These are phyloP conservation scores for Drosophila azteca DNA, from an alignment of 1,140 invertebrate species.

Conservation along the genomic window DNA sequence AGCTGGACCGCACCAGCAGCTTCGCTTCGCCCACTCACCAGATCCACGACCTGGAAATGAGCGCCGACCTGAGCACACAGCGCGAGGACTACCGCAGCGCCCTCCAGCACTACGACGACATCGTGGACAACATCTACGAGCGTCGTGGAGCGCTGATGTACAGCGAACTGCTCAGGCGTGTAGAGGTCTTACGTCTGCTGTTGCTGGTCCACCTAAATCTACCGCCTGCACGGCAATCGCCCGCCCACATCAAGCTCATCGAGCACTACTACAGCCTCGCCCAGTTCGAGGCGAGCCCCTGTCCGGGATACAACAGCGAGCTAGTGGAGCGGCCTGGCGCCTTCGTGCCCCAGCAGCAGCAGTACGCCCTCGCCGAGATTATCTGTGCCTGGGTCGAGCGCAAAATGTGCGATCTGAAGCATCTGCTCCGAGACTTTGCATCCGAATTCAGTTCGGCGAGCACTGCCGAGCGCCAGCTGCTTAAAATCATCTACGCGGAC, in stretches of 20 bases:
- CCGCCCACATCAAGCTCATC: slow-evolving; percentile 80
- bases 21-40: slow-evolving; percentile 79
- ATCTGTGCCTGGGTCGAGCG: slow-evolving; percentile 68
- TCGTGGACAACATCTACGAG: slow-evolving; percentile 80
- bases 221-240: slow-evolving; percentile 76
- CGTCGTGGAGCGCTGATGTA: slow-evolving; percentile 69
- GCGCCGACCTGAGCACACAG: slow-evolving; percentile 56
- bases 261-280: slow-evolving; percentile 74
- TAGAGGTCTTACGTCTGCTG: slow-evolving; percentile 72
- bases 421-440: slow-evolving; percentile 56
- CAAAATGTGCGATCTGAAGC: slow-evolving; percentile 68
- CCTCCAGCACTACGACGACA: slow-evolving; percentile 77
- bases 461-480: slow-evolving; percentile 50
- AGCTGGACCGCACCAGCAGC: slow-evolving; percentile 72
- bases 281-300: slow-evolving; percentile 42
- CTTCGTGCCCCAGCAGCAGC: slow-evolving; percentile 65
- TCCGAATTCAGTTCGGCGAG: slow-evolving; percentile 56
- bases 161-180: slow-evolving; percentile 61
- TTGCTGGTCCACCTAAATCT: slow-evolving; percentile 72
- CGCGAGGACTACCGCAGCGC: slow-evolving; percentile 64
- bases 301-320: slow-evolving; percentile 24
- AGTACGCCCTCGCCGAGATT: slow-evolving; percentile 70
- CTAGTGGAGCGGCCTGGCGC: slow-evolving; percentile 56
- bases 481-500: slow-evolving; percentile 47
- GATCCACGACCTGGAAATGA: slow-evolving; percentile 70